Evolutionary conservation across 1,140 invertebrate genomes (phyloP).

Genomic region (Lanistes nyassanus): DNA sequence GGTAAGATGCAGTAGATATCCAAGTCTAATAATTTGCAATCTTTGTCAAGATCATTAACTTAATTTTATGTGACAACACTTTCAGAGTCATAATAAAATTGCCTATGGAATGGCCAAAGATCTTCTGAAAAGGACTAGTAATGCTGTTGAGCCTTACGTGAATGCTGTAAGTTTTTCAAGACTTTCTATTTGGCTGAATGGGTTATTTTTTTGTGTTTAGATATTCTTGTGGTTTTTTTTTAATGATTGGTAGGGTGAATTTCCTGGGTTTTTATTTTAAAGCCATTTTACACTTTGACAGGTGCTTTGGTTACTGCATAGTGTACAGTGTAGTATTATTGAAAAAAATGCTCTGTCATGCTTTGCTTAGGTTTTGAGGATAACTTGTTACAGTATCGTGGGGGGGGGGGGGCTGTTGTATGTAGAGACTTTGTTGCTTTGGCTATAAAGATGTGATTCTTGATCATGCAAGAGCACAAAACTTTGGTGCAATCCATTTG

Average conservation of each 20-base stretch:
- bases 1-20: no score
- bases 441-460: no score
- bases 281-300: not conserved
- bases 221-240: not conserved
- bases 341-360: no score
- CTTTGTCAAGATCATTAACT: slow-evolving; percentile 11
- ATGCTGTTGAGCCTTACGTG: slow-evolving; percentile 93
- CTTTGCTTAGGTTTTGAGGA: no score
- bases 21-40: not conserved
- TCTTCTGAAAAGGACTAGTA: slow-evolving; percentile 87
- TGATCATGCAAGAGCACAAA: no score
- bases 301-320: not conserved
- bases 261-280: not conserved
- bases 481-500: no score
- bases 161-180: slow-evolving; percentile 78
- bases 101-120: slow-evolving; percentile 92
- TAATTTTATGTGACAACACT: slow-evolving; percentile 32
- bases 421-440: no score
- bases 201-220: no score
- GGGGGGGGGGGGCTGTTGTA: no score
- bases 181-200: not conserved
- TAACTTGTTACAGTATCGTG: no score
- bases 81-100: slow-evolving; percentile 82
- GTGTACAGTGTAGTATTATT: not conserved
- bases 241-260: not conserved